Evolutionary conservation across 1,140 invertebrate species (phyloP).

Genomic region (Diabrotica undecimpunctata): DNA sequence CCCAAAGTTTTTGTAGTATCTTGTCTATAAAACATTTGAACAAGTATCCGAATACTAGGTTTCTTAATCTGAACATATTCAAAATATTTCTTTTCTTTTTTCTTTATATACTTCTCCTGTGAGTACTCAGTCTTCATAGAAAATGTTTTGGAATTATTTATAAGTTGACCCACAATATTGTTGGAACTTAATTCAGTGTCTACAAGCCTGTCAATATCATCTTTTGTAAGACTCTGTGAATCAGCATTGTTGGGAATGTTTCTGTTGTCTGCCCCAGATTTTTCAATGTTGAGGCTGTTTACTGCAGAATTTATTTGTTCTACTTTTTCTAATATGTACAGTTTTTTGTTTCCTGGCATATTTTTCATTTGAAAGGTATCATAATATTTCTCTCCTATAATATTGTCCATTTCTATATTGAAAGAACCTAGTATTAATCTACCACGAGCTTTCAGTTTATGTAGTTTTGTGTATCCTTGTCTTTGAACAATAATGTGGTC

Average conservation of each 20-base stretch:
- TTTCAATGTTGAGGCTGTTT: conserved; percentile 53
- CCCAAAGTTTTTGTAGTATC: conserved; percentile 74
- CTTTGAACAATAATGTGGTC: conserved; percentile 72
- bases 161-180: conserved; percentile 80
- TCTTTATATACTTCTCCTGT: conserved; percentile 91
- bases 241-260: conserved; percentile 76
- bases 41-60: conserved; percentile 70
- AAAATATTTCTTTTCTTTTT: conserved; percentile 90
- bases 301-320: conserved; percentile 49
- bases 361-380: conserved; percentile 75
- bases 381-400: conserved; percentile 71
- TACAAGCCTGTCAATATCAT: conserved; percentile 76
- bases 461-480: conserved; percentile 71
- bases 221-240: conserved; percentile 80
- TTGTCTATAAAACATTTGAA: conserved; percentile 75
- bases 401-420: conserved; percentile 63
- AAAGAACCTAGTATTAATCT: conserved; percentile 66
- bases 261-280: conserved; percentile 76
- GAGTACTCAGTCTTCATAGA: conserved; percentile 85
- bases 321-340: conserved; percentile 57
- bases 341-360: conserved; percentile 55
- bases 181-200: conserved; percentile 70
- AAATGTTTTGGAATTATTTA: conserved; percentile 87
- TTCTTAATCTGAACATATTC: conserved; percentile 71
- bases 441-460: conserved; percentile 63